These are phyloP conservation scores for Limosa lapponica DNA, from an alignment of 2,797 vertebrate genomes.

Conservation along the genomic window DNA sequence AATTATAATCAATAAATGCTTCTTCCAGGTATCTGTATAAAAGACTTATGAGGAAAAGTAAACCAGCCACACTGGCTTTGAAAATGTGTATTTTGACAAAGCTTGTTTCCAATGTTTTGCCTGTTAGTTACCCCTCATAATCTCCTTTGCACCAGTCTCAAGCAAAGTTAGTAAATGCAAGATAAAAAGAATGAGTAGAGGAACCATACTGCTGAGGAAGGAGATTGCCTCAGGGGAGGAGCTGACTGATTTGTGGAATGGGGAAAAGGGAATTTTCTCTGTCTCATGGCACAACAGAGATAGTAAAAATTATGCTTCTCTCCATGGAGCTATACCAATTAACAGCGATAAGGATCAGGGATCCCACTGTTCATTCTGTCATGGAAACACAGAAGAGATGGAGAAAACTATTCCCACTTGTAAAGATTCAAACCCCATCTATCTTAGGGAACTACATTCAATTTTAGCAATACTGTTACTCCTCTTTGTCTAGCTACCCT, in stretches of 20 bases:
- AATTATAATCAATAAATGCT: background rate
- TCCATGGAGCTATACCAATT: slow-evolving; percentile 22
- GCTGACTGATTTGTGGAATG: background rate
- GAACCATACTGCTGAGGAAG: background rate
- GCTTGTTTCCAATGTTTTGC: background rate
- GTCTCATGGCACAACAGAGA: background rate
- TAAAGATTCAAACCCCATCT: background rate
- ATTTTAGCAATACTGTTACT: background rate
- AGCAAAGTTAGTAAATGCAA: background rate
- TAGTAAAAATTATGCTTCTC: slow-evolving; percentile 31
- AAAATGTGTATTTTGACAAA: slow-evolving; percentile 7
- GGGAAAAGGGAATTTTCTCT: slow-evolving; percentile 32
- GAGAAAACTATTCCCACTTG: background rate
- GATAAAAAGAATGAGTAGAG: background rate
- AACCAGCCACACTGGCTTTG: background rate
- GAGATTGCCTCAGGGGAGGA: background rate
- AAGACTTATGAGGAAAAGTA: background rate
- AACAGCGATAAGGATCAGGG: slow-evolving; percentile 19
- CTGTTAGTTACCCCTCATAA: background rate
- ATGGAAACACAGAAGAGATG: background rate
- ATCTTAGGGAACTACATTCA: background rate
- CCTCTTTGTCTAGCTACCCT: background rate
- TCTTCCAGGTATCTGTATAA: background rate
- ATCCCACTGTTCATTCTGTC: background rate
- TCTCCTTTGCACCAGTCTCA: background rate